These are phyloP conservation scores for Netelia fuscicornis DNA, from an alignment of 2,888 invertebrate species.

Conservation along the genomic window DNA sequence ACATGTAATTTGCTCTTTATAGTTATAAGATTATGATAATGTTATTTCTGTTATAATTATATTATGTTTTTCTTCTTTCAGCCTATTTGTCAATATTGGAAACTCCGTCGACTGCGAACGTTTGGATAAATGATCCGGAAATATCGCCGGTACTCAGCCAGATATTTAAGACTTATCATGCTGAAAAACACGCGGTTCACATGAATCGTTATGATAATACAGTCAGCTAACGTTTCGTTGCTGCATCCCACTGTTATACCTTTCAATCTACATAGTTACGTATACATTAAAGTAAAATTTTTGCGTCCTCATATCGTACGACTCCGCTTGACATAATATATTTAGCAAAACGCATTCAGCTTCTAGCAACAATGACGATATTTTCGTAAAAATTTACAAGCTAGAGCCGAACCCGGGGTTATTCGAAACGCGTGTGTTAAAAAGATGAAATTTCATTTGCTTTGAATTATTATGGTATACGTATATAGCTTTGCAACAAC, in stretches of 20 bases:
- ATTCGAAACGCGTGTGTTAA: not conserved
- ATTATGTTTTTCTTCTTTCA: conserved; percentile 76
- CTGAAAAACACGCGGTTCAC: conserved; percentile 87
- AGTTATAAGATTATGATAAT: conserved; percentile 18
- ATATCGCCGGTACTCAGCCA: conserved; percentile 89
- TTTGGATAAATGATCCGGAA: conserved; percentile 90
- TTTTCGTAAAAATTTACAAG: conserved; percentile 70
- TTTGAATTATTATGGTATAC: conserved; percentile 17
- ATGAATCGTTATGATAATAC: conserved; percentile 83
- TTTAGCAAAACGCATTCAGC: conserved; percentile 51
- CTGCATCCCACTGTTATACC: not conserved
- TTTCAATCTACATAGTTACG: not conserved
- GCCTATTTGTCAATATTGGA: conserved; percentile 90
- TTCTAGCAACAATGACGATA: conserved; percentile 64
- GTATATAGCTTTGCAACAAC: conserved; percentile 17
- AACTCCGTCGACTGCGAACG: conserved; percentile 87
- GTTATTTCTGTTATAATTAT: conserved; percentile 17
- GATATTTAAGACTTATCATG: conserved; percentile 88
- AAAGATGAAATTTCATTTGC: conserved; percentile 20
- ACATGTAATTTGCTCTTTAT: not conserved
- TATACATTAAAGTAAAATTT: conserved; percentile 18
- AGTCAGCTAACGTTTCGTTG: conserved; percentile 62
- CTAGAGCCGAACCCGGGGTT: conserved; percentile 41
- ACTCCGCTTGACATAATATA: conserved; percentile 21
- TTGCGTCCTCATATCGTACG: conserved; percentile 53